Evolutionary conservation across 2,113 vertebrate species (phyloP), one percentile per base, ranked within the genome.

Genomic region (Pterocles gutturalis): DNA sequence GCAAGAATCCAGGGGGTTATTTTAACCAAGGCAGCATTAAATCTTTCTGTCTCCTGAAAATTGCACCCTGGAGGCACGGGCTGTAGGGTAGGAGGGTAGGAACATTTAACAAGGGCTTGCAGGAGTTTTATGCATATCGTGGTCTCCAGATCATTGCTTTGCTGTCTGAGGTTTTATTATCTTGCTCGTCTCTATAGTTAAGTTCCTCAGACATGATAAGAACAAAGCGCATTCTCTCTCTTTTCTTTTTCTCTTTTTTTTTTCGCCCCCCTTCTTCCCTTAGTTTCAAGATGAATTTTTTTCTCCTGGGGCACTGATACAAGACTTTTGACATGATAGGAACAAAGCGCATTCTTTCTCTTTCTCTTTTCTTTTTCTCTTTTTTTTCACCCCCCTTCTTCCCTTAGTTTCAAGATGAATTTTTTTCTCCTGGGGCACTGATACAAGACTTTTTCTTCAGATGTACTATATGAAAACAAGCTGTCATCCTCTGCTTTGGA

Each of bases 1-100:
- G 93, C 0, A 0, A 86, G 82, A 86, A 90, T 94, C 87, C 61
- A 57, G 86, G 86, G 92, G 90, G 60, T 90, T 78, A 13, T 92
- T 93, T 83, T 45, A 93, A 85, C 73, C 70, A 76, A 80, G 88
- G 88, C 55, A 1, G 71, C 54, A 87, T 94, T 93, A 90, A 92
- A 95, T 93, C 92, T 94, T 89, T 33, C 95, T 70, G 86, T 94
- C 94, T 90, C 72, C 88, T 84, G 90, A 22, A 96, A 91, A 95
- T 89, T 89, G 85, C 80, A 79, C 80, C 87, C 90, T 82, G 53
- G 82, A 80, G 91, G 73, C 36, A 28, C 4, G 31, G 46, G 41
- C 86, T 83, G 51, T 10, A 83, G 95, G 93, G 46, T 36, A 38
- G 70, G 65, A 71, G 88, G 55, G 36, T 31, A 87, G 73, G 53